Conservation (phyloP, 2,113 vertebrate species). For the Trachemys scripta region DNA sequence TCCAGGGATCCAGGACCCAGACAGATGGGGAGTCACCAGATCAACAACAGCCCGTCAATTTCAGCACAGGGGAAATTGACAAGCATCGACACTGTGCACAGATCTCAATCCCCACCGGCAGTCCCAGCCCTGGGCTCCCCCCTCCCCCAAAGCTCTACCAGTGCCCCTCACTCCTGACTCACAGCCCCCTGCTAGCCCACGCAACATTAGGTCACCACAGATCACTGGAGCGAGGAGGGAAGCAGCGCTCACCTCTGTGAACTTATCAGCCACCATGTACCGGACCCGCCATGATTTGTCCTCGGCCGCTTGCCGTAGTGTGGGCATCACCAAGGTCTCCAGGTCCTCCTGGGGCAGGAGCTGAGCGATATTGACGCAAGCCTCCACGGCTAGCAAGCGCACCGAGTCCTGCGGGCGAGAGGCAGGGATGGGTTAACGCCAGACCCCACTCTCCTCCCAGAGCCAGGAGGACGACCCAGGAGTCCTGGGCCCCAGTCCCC, state of each 20-base stretch:
- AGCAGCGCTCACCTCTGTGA: constrained; percentile 75
- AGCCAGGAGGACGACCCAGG: background rate
- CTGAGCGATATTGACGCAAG: constrained; percentile 81
- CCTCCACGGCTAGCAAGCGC: constrained; percentile 81
- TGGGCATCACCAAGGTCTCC: constrained; percentile 83
- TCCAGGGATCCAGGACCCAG: no score
- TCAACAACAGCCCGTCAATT: background rate
- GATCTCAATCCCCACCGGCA: background rate
- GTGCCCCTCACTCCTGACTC: background rate
- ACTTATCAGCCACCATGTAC: constrained; percentile 85
- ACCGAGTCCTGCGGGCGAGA: constrained; percentile 76
- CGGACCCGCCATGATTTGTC: constrained; percentile 84
- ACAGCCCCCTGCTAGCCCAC: background rate
- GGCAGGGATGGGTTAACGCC: background rate
- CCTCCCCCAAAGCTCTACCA: background rate
- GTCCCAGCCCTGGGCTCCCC: background rate
- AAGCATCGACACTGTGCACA: background rate
- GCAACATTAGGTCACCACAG: background rate
- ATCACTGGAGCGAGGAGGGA: background rate
- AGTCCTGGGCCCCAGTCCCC: background rate
- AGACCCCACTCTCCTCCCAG: background rate
- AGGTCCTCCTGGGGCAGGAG: constrained; percentile 82
- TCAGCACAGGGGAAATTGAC: background rate
- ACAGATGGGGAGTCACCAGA: background rate
- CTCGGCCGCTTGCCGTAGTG: constrained; percentile 81